These are phyloP conservation scores for Ramphastos sulfuratus DNA, from an alignment of 2,113 vertebrate genomes.

Conservation along the genomic window DNA sequence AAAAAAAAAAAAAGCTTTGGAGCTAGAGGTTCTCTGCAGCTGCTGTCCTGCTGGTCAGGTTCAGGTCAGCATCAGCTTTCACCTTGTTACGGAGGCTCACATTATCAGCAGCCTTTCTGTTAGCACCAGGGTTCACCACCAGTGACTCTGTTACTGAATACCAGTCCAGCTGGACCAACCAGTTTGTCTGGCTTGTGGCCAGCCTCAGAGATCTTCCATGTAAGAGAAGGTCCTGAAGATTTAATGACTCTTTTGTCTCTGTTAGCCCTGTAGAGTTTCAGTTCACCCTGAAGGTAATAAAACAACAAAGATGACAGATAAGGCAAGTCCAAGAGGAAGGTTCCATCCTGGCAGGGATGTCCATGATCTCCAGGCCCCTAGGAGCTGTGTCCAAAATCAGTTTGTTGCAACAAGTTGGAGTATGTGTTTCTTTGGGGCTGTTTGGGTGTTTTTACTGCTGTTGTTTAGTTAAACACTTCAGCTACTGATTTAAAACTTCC, in stretches of 20 bases:
- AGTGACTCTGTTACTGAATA: neutral
- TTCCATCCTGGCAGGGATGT: neutral
- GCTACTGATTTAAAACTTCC: neutral
- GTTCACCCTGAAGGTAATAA: neutral
- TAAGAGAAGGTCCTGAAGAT: neutral
- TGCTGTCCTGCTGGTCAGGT: neutral
- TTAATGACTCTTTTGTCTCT: neutral
- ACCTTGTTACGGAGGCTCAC: no score
- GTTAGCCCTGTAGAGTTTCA: neutral
- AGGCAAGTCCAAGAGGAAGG: neutral
- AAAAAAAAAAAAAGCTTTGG: neutral
- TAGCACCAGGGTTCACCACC: neutral
- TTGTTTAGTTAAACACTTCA: neutral
- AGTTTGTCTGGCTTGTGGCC: neutral
- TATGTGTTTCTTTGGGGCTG: neutral
- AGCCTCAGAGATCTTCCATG: neutral
- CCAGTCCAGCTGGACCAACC: neutral
- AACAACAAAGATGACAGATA: neutral
- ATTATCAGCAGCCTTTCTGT: accelerated
- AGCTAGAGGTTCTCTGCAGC: neutral
- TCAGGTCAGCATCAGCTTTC: neutral
- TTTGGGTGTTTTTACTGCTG: neutral
- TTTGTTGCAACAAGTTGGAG: neutral
- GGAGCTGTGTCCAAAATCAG: neutral
- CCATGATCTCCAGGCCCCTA: accelerated